Evolutionary conservation across 2,888 invertebrate genomes (phyloP), one percentile per base, ranked within the genome.

Genomic region (Gastracanthus pulcherrimus): DNA sequence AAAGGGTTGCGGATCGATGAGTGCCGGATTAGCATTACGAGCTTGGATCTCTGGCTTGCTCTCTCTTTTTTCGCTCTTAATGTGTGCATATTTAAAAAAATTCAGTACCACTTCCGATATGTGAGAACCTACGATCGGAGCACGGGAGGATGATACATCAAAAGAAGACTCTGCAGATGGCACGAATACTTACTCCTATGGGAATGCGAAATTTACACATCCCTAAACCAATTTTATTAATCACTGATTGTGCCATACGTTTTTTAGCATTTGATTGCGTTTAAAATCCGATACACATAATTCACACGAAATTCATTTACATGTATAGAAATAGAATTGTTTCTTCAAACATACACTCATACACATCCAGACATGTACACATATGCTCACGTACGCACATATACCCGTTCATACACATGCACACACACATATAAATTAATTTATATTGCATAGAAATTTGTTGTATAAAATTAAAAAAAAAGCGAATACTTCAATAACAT

Each of bases 1-100:
- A 87, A 88, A 87, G 89, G 86, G 85, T 89, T 90, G 88, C 86
- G 90, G 89, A 90, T 90, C 90, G 90, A 90, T 90, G 89, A 89
- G 87, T 88, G 84, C 86, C 64, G 89, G 88, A 90, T 90, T 90
- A 90, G 88, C 89, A 89, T 90, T 88, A 86, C 85, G 84, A 75
- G 83, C 82, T 80, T 76, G 71, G 84, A 84, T 86, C 82, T 81
- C 77, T 74, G 79, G 60, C n/a, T 29, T 5, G 16, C 29, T 16
- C 29, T 76, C 62, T 36, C 19, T 62, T 48, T 26, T 70, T 75
- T 77, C 74, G 75, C 71, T 71, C 84, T 70, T 86, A 84, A 86
- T 85, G 84, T 84, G 82, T 81, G 84, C 85, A 85, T 86, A 84
- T 86, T 84, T 82, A 81, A 60, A 41, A 75, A 80, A 81, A 84